phyloP scores from a whole-genome alignment of 1,140 invertebrate genomes.

The Drosophila melanogaster region DNA sequence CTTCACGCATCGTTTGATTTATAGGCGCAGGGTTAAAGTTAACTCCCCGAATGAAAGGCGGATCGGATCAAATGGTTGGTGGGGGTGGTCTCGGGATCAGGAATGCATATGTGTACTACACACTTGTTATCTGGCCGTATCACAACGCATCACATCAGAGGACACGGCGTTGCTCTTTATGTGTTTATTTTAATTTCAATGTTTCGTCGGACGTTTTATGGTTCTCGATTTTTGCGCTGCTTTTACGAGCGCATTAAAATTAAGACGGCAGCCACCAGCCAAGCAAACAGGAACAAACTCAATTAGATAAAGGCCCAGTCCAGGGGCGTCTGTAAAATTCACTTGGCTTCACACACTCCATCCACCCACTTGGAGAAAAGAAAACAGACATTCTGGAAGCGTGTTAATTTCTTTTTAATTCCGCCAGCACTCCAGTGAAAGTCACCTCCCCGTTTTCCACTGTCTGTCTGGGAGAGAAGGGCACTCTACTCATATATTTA shows the following conservation, averaged over 20 bases:
- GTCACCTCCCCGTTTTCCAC: conserved; percentile 4
- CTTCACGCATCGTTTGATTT: conserved; percentile 77
- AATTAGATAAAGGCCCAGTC: conserved; percentile 65
- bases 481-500: conserved; percentile 66
- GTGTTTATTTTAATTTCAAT: conserved; percentile 81
- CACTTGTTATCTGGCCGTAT: conserved; percentile 59
- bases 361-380: conserved; percentile 35
- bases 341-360: conserved; percentile 62
- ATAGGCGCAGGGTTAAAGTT: conserved; percentile 49
- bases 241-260: conserved; percentile 79
- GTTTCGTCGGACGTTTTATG: conserved; percentile 66
- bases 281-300: conserved; percentile 63
- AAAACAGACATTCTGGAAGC: conserved; percentile 52
- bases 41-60: conserved; percentile 36
- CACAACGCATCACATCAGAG: conserved; percentile 21
- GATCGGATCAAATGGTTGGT: conserved; percentile 11
- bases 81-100: conserved; percentile 11
- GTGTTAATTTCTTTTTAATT: conserved; percentile 82
- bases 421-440: conserved; percentile 45
- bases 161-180: conserved; percentile 47
- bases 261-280: conserved; percentile 51
- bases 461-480: conserved; percentile 12
- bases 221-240: conserved; percentile 74
- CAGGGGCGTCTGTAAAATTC: conserved; percentile 58
- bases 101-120: conserved; percentile 45